Percentiles rank a stretch among this genome's conserved stretches.
These are phyloP conservation scores for Stomorhina lunata DNA, from an alignment of 2,888 invertebrate genomes.

Conservation along the genomic window DNA sequence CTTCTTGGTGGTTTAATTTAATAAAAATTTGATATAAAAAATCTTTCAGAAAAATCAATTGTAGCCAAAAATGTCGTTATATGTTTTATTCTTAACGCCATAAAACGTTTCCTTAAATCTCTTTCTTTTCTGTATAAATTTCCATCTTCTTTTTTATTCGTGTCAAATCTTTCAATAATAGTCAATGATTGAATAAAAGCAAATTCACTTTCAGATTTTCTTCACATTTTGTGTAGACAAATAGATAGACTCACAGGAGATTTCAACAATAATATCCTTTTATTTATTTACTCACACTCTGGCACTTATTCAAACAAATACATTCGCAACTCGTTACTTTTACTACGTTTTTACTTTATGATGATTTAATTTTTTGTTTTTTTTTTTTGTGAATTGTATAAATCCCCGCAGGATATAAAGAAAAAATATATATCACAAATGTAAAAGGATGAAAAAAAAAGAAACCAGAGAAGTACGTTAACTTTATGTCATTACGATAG, in stretches of 20 bases:
- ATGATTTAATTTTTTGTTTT: neutral
- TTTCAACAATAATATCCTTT: neutral
- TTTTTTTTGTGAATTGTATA: no score
- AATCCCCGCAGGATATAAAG: neutral
- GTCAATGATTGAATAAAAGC: neutral
- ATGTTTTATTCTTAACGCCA: no score
- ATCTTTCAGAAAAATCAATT: no score
- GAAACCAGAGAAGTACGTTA: neutral
- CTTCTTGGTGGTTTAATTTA: no score
- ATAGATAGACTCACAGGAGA: neutral
- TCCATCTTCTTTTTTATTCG: neutral
- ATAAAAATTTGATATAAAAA: no score
- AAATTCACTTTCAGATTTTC: neutral
- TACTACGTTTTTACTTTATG: neutral
- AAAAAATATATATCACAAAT: neutral
- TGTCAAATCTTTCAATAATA: neutral
- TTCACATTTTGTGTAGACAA: neutral
- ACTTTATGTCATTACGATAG: conserved; percentile 25
- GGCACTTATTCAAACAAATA: no score
- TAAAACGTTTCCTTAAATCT: neutral
- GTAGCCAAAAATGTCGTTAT: no score
- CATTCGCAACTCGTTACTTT: neutral
- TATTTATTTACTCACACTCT: neutral
- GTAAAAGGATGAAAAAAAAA: neutral
- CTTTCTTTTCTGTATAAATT: neutral